Evolutionary conservation across 1,140 invertebrate species (phyloP).

Genomic region (Drosophila sechellia): DNA sequence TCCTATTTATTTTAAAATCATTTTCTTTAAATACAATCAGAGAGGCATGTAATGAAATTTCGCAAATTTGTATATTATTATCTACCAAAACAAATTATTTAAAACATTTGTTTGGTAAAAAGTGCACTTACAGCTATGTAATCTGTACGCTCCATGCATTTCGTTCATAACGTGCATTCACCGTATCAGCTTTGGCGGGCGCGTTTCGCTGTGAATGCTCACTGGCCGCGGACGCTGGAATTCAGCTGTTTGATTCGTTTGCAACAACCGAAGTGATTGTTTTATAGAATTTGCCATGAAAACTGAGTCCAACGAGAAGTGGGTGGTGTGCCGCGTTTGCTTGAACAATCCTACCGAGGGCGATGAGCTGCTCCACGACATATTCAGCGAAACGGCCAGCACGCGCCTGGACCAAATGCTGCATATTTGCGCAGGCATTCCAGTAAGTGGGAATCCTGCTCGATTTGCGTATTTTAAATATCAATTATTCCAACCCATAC

Average conservation of each 20-base stretch:
- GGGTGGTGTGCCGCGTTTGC: constrained; percentile 87
- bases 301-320: constrained; percentile 84
- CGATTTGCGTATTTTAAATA: background rate
- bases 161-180: background rate
- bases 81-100: too few relatives aligned
- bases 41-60: too few relatives aligned
- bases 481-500: background rate
- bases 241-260: constrained; percentile 34
- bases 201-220: constrained; percentile 17
- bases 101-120: background rate
- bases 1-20: too few relatives aligned
- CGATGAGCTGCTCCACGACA: constrained; percentile 85
- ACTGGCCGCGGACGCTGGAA: constrained; percentile 20
- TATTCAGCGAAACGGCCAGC: constrained; percentile 85
- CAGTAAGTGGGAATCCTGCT: constrained; percentile 32
- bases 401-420: constrained; percentile 85
- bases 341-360: constrained; percentile 65
- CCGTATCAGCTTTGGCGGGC: too few relatives aligned
- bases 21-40: too few relatives aligned
- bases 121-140: background rate
- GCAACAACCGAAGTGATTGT: constrained; percentile 7
- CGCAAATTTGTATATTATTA: too few relatives aligned
- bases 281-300: constrained; percentile 45
- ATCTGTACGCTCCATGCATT: too few relatives aligned
- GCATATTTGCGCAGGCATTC: constrained; percentile 75